Evolutionary conservation across 1,140 invertebrate species (phyloP), one percentile per base, ranked within the genome.

Genomic region (Bombus picipes): DNA sequence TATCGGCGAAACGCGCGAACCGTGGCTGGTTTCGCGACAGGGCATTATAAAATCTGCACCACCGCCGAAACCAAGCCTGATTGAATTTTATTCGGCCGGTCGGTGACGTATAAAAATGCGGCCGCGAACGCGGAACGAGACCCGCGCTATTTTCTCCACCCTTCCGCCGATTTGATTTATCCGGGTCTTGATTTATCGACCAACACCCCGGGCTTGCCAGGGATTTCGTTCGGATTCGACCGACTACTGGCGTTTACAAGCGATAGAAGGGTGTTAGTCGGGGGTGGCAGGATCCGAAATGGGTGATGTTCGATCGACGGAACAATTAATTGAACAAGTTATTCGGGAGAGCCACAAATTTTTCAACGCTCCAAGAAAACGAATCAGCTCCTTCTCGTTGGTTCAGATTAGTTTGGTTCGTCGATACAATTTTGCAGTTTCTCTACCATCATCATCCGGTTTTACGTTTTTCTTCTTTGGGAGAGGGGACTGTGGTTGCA

Each of bases 101-200:
- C 47, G 57, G 32, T 65, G 71, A 86, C 84, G 78, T 86, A 66
- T 75, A 86, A 86, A 86, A 86, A 81, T 74, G 71, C 68, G 37
- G 78, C 57, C 71, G 59, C 39, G 78, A 66, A 34, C 25, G 70
- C 53, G 62, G 28, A 85, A 57, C 53, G 43, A 68, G 34, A 43
- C 25, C 70, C 43, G 66, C 41, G 59, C 41, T 78, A 59, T 53
- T 65, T 41, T 39, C 57, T 32, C 83, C 15, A 59, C 25, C 78
- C 77, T 68, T 81, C 43, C 70, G 71, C 70, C 39, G 84, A 81
- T 86, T 86, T 78, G 78, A 86, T 86, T 86, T 86, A 80, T 78
- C 72, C 68, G 12, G 39, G 10, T 47, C 82, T 81, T 78, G 78
- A 86, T 86, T 86, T 86, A 85, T 80, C 65, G 76, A 28, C 73